Evolutionary conservation across 2,888 invertebrate genomes (phyloP).

Genomic region (Ochropacha duplaris): DNA sequence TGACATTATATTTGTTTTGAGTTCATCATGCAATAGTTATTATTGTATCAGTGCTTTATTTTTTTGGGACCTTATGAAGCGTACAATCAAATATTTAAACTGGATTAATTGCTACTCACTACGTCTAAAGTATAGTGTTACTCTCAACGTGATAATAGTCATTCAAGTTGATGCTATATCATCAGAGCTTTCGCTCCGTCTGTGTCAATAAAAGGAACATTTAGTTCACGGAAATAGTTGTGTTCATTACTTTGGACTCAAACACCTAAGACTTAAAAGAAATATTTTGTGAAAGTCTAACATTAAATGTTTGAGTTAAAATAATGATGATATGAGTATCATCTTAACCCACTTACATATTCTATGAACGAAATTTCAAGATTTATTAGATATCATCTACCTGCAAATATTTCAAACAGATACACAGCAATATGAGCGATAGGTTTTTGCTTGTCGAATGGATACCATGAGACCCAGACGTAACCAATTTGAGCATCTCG

Average conservation of each 20-base stretch:
- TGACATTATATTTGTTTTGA: slow-evolving; percentile 48
- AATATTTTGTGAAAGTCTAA: slow-evolving; percentile 1
- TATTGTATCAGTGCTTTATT: slow-evolving; percentile 29
- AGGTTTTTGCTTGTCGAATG: slow-evolving; percentile 66
- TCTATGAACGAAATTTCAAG: not conserved
- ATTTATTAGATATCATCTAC: slow-evolving; percentile 26
- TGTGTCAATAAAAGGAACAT: slow-evolving; percentile 43
- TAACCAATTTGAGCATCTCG: slow-evolving; percentile 55
- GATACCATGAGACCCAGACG: slow-evolving; percentile 76
- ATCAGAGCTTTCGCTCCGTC: slow-evolving; percentile 54
- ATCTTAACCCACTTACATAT: not conserved
- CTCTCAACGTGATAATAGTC: slow-evolving; percentile 51
- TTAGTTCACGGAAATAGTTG: slow-evolving; percentile 25
- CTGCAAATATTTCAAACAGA: slow-evolving; percentile 69
- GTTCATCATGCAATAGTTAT: slow-evolving; percentile 42
- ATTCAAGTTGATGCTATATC: slow-evolving; percentile 42
- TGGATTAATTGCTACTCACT: slow-evolving; percentile 49
- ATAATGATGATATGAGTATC: not conserved
- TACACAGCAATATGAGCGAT: slow-evolving; percentile 64
- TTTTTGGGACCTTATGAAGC: slow-evolving; percentile 30
- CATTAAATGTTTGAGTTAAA: not conserved
- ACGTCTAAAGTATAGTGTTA: slow-evolving; percentile 36
- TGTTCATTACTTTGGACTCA: slow-evolving; percentile 3
- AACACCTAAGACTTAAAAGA: not conserved
- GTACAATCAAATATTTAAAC: slow-evolving; percentile 41